Base-by-base conservation (phyloP, 1,140 invertebrate species). In the Papilio helenus region DNA sequence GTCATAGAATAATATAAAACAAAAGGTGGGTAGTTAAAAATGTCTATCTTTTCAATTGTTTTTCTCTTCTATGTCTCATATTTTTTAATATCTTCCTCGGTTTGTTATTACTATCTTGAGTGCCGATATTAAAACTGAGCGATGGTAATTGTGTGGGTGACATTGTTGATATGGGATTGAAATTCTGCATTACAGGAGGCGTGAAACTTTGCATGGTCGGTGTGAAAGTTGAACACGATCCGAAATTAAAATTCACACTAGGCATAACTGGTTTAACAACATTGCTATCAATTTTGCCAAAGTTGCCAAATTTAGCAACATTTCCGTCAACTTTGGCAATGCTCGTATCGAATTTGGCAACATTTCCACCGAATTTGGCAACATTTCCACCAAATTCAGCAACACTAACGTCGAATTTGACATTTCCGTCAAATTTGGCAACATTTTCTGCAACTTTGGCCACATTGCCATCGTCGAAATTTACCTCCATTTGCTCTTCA, bases 21-120 rank as follows among this genome's bases (percentile, higher is more conserved):
- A 51, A 55, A 9, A 9, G 8, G 18, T 55, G 18, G 51, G 51
- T 55, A 55, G 51, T 20, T 20, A 20, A 55, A n/a, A 9, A 55
- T 7, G 51, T 68, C 61, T 68, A 68, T 68, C 29, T 68, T 68
- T 34, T 68, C 4, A 68, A 3, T 29, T 34, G 26, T 68, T 26
- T 65, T 4, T 65, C 58, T 65, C 58, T 29, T 68, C 26, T 68
- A 68, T 68, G 26, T 68, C 61, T 68, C 26, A 29, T 68, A 34
- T 12, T 34, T 26, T 68, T 68, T 68, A 68, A 68, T 16, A 68
- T 68, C 26, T 68, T 68, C 4, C 61, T 14, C 18, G 23, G 23
- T 12, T 68, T 58, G 34, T 39, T 39, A 23, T 58, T 29, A 29
- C 29, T 29, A 29, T 29, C 61, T 29, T 68, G 61, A 18, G 12